phyloP scores from a whole-genome alignment of 2,113 vertebrate genomes.

The Monarcha castaneiventris region DNA sequence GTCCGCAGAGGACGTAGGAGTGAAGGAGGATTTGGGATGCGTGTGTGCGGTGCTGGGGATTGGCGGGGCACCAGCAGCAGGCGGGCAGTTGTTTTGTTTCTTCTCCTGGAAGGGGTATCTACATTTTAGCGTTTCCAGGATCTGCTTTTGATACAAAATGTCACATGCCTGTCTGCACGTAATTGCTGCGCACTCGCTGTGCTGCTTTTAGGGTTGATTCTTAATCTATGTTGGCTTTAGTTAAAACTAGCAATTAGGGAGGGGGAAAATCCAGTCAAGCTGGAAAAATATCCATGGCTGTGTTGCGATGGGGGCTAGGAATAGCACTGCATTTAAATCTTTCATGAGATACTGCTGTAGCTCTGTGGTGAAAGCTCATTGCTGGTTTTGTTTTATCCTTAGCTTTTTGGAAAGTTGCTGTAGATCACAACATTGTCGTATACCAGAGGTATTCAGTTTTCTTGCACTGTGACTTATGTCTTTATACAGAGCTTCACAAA shows the following conservation, averaged over 20 bases:
- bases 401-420: background rate
- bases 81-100: background rate
- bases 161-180: background rate
- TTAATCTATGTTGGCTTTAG: background rate
- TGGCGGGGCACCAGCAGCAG: background rate
- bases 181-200: background rate
- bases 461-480: background rate
- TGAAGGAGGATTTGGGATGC: background rate
- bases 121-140: background rate
- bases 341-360: background rate
- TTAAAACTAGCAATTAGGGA: slow-evolving; percentile 21
- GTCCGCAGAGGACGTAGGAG: background rate
- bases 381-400: background rate
- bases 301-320: background rate
- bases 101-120: background rate
- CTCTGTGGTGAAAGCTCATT: background rate
- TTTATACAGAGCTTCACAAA: background rate
- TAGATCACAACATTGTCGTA: fast-evolving
- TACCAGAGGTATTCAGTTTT: background rate
- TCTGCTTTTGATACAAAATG: background rate
- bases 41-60: background rate
- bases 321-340: background rate
- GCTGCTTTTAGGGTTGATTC: background rate
- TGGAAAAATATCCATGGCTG: background rate
- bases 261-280: slow-evolving; percentile 16